Base-by-base conservation (phyloP, 1,140 invertebrate species). In the Lepidurus couesii region DNA sequence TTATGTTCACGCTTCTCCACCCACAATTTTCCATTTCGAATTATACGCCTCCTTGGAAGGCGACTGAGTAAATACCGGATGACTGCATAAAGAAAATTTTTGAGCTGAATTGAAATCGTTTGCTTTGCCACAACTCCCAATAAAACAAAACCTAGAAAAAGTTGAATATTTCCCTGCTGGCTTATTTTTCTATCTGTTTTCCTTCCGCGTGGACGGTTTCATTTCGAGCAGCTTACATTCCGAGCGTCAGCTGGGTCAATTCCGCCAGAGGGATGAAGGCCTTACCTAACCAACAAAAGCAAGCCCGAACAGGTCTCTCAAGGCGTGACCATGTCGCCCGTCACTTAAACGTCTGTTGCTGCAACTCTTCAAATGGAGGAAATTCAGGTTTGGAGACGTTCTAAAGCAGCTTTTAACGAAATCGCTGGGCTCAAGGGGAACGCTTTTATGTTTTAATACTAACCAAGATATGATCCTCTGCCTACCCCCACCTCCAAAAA, bases 141-240 rank as follows among this genome's bases (percentile, higher is more conserved):
- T 5, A 16, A 65, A 65, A 65, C 16, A n/a, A 13, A 65, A 65
- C 53, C 1, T 65, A 65, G 5, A 65, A 65, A 21, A 65, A 3
- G 45, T 47, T 65, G 53, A 65, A 65, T 65, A 65, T 65, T 13
- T 47, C 21, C 53, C n/a, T 2, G 53, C 16, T 65, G 53, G 9
- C 53, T 65, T 65, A 65, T 65, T 65, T 65, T 65, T 65, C 53
- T 7, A 65, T 65, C 53, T 21, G 13, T 65, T 65, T 65, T 65
- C 21, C 53, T 65, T 65, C 53, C 53, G 13, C 53, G 53, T 65
- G 53, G 53, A 65, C 53, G 16, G 53, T 65, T 65, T 65, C 13
- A 65, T 16, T 16, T 65, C 53, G 53, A 16, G 53, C 53, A 65
- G 13, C 53, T 65, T 65, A 65, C 21, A 65, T 65, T 65, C 53